phyloP scores from a whole-genome alignment of 2,888 invertebrate genomes.

The Cosmopolites sordidus region DNA sequence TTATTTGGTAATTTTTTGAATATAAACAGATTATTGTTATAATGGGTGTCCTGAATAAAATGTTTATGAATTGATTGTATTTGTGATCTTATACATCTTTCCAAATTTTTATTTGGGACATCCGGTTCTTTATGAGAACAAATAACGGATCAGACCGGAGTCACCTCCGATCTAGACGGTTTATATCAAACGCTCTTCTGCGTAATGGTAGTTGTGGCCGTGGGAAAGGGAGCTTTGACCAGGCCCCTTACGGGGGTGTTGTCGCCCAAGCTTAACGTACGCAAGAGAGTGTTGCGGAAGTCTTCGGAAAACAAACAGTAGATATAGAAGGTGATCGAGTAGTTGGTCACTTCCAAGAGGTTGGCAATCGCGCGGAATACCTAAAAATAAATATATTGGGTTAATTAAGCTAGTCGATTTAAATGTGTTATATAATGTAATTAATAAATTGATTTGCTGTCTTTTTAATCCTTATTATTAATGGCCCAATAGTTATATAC shows the following conservation, averaged over 20 bases:
- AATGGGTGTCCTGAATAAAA: too few species aligned
- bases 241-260: slow-evolving; percentile 37
- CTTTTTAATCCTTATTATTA: too few species aligned
- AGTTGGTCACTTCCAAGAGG: slow-evolving; percentile 69
- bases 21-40: too few species aligned
- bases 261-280: slow-evolving; percentile 57
- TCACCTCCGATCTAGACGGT: slow-evolving; percentile 33
- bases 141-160: slow-evolving; percentile 33
- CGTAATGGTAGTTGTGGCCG: slow-evolving; percentile 46
- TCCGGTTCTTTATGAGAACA: background rate
- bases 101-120: too few species aligned
- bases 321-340: slow-evolving; percentile 74
- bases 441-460: too few species aligned
- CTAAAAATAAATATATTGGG: slow-evolving; percentile 47
- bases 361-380: slow-evolving; percentile 69
- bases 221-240: slow-evolving; percentile 41
- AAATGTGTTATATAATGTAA: too few species aligned
- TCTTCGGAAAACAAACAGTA: slow-evolving; percentile 75
- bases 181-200: slow-evolving; percentile 46
- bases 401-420: too few species aligned
- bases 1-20: too few species aligned
- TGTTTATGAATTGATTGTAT: too few species aligned
- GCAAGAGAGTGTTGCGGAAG: slow-evolving; percentile 65
- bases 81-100: too few species aligned
- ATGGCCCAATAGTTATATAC: background rate